These are phyloP conservation scores for Scytalopus superciliaris DNA, from an alignment of 2,113 vertebrate genomes.

Conservation along the genomic window DNA sequence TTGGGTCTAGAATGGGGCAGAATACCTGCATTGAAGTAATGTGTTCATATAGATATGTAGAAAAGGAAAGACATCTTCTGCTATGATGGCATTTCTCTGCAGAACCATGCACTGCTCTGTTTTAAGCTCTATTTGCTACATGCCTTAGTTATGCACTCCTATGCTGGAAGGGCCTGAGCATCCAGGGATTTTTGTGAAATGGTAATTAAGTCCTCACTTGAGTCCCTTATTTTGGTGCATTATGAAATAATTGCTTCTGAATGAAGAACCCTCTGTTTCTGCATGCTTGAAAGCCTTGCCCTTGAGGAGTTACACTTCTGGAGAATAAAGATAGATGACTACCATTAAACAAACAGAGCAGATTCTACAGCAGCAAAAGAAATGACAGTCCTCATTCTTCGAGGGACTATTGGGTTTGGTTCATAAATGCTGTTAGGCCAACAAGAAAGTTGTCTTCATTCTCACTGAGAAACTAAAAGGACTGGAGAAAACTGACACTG, in stretches of 20 bases:
- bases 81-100: not conserved
- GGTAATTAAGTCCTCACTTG: constrained; percentile 29
- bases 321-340: constrained; percentile 52
- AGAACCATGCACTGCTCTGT: not conserved
- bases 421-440: constrained; percentile 16
- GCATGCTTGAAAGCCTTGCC: constrained; percentile 37
- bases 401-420: not conserved
- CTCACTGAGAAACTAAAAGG: not conserved
- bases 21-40: not conserved
- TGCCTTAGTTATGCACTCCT: not conserved
- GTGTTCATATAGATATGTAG: not conserved
- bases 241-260: constrained; percentile 44
- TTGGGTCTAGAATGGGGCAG: not conserved
- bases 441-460: constrained; percentile 40
- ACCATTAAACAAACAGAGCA: constrained; percentile 45
- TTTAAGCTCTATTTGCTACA: not conserved
- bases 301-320: constrained; percentile 36
- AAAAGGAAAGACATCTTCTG: not conserved
- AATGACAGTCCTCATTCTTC: constrained; percentile 1
- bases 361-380: constrained; percentile 26
- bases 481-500: not conserved
- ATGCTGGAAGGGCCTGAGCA: not conserved
- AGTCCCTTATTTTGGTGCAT: constrained; percentile 24
- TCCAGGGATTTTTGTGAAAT: constrained; percentile 19
- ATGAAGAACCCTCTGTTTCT: constrained; percentile 13